Base-by-base conservation (phyloP, 2,888 invertebrate genomes). In the Pecten maximus region DNA sequence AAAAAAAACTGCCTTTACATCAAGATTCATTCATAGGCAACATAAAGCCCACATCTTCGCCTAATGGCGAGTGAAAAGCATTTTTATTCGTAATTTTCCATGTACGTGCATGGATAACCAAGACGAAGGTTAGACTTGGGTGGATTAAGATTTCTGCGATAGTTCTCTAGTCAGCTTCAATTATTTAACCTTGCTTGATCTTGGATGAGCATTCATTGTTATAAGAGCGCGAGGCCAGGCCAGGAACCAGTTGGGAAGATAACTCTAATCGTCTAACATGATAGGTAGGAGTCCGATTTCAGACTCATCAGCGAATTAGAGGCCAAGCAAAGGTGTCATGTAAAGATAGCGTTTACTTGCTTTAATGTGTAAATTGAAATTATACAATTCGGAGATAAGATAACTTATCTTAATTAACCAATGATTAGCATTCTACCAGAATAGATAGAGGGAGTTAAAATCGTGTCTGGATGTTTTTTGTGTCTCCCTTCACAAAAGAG, bases 341-440 rank as follows among this genome's bases (percentile, higher is more conserved):
- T 74, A 3, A 0, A 74, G 74, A 74, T 74, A 74, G 74, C 35
- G 28, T 28, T 74, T 23, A 35, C 35, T 74, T 35, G 15, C 74
- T 74, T 74, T 74, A 74, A 74, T 74, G 74, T 74, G 74, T 74
- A 74, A 74, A 74, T 74, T 74, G 74, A 74, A 74, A 74, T 74
- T 74, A 74, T 74, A 74, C 74, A 74, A 74, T 74, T 74, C 35
- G 10, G 0, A 74, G 74, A 74, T 74, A 8, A 74, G 74, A 74
- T 74, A 74, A 35, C 74, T 35, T 74, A 74, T 74, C 74, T 74
- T 74, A 74, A 74, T 74, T 74, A 74, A 74, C 35, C 74, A 74
- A 74, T 23, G 74, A 74, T 74, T 74, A 74, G 74, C 74, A 35
- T 74, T 74, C 35, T 74, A 74, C 74, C 74, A 74, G 74, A 74